Evolutionary conservation across 2,113 vertebrate species (phyloP).

Genomic region (Notarius quadriscutis): DNA sequence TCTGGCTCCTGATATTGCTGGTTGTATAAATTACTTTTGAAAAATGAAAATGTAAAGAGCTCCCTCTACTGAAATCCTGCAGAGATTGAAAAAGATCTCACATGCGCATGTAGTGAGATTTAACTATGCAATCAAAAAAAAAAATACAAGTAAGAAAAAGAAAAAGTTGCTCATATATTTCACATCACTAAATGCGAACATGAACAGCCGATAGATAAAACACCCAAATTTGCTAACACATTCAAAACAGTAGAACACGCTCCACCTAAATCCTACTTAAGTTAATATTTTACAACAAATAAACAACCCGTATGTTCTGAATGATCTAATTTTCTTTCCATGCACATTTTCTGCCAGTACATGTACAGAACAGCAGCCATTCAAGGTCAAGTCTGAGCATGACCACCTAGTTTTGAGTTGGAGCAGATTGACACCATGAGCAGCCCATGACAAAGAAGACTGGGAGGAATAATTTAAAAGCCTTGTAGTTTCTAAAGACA

Average conservation of each 20-base stretch:
- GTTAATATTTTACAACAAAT: conserved; percentile 1
- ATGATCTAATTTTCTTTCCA: neutral
- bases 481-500: conserved; percentile 17
- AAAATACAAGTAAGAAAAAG: neutral
- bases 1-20: neutral
- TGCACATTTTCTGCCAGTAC: conserved; percentile 6
- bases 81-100: neutral
- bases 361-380: conserved; percentile 27
- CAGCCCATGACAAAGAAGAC: conserved; percentile 38
- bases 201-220: neutral
- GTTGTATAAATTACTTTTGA: neutral
- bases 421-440: conserved; percentile 24
- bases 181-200: neutral
- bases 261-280: neutral
- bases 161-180: neutral
- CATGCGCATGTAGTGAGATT: neutral
- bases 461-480: conserved; percentile 39
- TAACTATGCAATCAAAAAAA: neutral
- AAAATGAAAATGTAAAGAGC: conserved; percentile 33
- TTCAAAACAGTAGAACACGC: neutral
- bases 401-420: conserved; percentile 4
- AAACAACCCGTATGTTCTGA: neutral
- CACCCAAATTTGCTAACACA: neutral
- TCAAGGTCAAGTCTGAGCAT: conserved; percentile 42
- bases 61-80: conserved; percentile 55